phyloP scores from a whole-genome alignment of 2,797 vertebrate genomes.

The Atherinosoma microstoma region DNA sequence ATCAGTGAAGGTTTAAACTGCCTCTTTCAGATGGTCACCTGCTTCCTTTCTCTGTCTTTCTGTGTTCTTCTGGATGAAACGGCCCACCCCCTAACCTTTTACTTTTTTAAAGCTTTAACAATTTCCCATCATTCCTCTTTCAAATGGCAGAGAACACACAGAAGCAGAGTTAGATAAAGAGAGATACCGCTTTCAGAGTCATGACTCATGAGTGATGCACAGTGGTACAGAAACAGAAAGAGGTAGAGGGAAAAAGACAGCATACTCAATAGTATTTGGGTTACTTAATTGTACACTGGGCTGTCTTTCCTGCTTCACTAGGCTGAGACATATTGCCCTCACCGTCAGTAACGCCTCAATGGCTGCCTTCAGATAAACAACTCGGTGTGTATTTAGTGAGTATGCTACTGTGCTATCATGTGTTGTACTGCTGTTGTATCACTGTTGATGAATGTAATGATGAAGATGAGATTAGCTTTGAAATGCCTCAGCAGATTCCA shows the following conservation, averaged over 20 bases:
- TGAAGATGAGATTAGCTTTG: constrained; percentile 34
- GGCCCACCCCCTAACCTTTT: constrained; percentile 11
- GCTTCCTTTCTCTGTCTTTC: constrained; percentile 32
- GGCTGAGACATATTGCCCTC: constrained; percentile 76
- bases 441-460: constrained; percentile 36
- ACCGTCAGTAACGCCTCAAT: constrained; percentile 74
- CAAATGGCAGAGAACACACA: constrained; percentile 45
- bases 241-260: constrained; percentile 11
- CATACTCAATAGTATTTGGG: constrained; percentile 58
- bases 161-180: constrained; percentile 44
- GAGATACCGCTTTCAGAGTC: constrained; percentile 43
- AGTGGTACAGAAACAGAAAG: constrained; percentile 19
- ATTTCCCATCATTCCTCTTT: constrained; percentile 44
- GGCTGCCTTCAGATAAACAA: constrained; percentile 72
- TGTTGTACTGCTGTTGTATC: constrained; percentile 35
- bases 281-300: constrained; percentile 77
- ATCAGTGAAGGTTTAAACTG: constrained; percentile 50
- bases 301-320: constrained; percentile 79
- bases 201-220: constrained; percentile 51
- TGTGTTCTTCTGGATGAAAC: constrained; percentile 29
- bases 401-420: constrained; percentile 31
- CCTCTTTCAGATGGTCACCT: constrained; percentile 49
- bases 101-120: constrained; percentile 9
- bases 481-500: constrained; percentile 41
- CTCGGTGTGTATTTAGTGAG: constrained; percentile 39